A percentile compares a stretch with the other conserved stretches of the same genome.
Conservation (phyloP, 2,113 vertebrate genomes). For the Elephas maximus region DNA sequence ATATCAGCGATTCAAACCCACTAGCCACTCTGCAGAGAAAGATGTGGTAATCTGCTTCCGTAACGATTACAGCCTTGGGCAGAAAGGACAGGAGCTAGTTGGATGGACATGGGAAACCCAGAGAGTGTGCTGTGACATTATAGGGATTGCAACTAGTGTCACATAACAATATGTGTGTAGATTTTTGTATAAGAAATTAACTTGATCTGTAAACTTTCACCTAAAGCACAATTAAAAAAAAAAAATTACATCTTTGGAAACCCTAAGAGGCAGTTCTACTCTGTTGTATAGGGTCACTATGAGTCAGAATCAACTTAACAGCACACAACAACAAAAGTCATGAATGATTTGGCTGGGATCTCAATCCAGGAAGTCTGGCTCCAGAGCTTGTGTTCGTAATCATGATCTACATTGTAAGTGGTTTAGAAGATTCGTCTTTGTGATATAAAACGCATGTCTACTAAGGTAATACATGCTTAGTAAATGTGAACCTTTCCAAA, state of each 20-base stretch:
- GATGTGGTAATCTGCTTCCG: neutral
- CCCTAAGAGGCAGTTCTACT: neutral
- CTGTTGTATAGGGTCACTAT: neutral
- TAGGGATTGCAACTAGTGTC: no score
- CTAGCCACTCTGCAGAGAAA: neutral
- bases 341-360: neutral
- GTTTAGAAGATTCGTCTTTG: neutral
- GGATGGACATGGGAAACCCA: no score
- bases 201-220: no score
- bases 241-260: neutral
- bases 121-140: no score
- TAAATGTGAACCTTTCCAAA: slow-evolving; percentile 46
- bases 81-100: no score
- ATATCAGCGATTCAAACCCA: neutral
- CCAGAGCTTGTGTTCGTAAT: neutral
- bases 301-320: neutral
- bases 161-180: no score
- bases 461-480: neutral
- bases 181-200: no score
- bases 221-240: no score
- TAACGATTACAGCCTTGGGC: neutral
- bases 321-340: neutral
- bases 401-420: neutral
- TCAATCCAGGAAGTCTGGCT: neutral
- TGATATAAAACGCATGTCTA: neutral